These are phyloP conservation scores for Moxostoma hubbsi DNA, from an alignment of 2,797 vertebrate genomes.

Conservation along the genomic window DNA sequence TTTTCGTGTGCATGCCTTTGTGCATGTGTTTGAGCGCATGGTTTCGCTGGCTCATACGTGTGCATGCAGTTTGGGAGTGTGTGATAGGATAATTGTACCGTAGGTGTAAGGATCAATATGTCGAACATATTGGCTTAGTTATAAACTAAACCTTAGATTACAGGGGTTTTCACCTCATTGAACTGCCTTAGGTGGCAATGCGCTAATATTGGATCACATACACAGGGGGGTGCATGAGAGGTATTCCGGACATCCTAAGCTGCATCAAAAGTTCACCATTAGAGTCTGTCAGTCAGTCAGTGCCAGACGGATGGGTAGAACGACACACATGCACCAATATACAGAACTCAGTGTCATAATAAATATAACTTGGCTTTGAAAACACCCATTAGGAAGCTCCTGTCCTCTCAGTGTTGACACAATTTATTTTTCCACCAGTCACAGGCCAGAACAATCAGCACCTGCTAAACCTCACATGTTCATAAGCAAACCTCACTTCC, in stretches of 20 bases:
- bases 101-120: conserved; percentile 4
- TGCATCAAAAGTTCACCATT: not conserved
- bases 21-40: not conserved
- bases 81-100: not conserved
- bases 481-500: not conserved
- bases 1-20: conserved; percentile 4
- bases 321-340: not conserved
- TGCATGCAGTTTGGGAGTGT: not conserved
- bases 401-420: not conserved
- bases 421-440: not conserved
- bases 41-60: not conserved
- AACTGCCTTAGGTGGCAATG: conserved; percentile 46
- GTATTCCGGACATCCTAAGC: conserved; percentile 15
- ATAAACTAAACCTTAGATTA: conserved; percentile 15
- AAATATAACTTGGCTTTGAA: not conserved
- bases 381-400: not conserved
- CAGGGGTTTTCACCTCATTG: conserved; percentile 10
- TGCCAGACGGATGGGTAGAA: conserved; percentile 34
- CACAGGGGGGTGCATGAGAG: conserved; percentile 7
- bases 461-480: not conserved
- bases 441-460: conserved; percentile 9
- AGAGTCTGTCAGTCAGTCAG: not conserved
- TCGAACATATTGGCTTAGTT: not conserved
- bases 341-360: not conserved
- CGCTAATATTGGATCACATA: conserved; percentile 35